These are phyloP conservation scores for Malacoctenus gilli DNA, from an alignment of 2,797 vertebrate species.

Conservation along the genomic window DNA sequence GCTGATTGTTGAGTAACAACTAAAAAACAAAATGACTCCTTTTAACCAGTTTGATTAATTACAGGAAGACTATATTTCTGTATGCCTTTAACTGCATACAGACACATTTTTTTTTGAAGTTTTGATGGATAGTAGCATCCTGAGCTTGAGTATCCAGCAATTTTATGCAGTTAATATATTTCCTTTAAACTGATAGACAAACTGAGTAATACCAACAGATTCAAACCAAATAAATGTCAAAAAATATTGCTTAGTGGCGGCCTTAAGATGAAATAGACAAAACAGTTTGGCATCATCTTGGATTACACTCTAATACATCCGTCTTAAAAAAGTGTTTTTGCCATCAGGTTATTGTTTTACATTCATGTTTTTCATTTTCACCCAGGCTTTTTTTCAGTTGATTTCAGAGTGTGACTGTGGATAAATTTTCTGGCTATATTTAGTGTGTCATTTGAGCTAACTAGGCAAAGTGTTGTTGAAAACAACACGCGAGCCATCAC, in stretches of 20 bases:
- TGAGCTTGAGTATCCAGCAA: conserved; percentile 41
- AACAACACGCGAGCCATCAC: not conserved
- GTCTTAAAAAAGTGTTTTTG: not conserved
- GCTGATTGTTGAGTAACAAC: too few species aligned
- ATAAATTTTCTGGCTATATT: not conserved
- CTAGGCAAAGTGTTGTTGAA: too few species aligned
- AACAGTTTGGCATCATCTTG: not conserved
- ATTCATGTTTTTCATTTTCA: not conserved
- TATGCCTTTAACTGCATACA: too few species aligned
- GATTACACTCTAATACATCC: not conserved
- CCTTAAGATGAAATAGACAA: not conserved
- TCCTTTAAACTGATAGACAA: not conserved
- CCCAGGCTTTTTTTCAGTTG: not conserved
- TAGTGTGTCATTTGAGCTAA: not conserved
- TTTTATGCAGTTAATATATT: not conserved
- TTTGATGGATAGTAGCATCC: conserved; percentile 32
- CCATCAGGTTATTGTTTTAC: not conserved
- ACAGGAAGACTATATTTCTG: too few species aligned
- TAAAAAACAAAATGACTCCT: too few species aligned
- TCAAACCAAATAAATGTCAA: not conserved
- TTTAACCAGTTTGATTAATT: too few species aligned
- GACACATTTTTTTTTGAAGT: not conserved
- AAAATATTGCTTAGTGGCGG: conserved; percentile 14
- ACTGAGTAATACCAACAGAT: conserved; percentile 8
- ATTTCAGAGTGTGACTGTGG: not conserved